phyloP scores from a whole-genome alignment of 2,888 invertebrate species.

The Netelia fuscicornis region DNA sequence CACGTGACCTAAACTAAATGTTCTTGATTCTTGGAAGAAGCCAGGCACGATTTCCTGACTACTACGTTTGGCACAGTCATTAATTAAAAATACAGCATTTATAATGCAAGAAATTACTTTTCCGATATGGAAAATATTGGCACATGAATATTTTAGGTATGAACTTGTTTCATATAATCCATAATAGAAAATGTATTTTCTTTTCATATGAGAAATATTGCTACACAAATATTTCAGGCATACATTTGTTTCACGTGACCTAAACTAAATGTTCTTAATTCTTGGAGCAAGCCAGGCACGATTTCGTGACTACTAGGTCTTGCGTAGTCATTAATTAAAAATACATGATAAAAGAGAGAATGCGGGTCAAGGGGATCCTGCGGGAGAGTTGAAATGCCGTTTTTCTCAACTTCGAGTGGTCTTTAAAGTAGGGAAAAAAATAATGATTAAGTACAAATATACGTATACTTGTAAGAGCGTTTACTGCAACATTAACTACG shows the following conservation, averaged over 20 bases:
- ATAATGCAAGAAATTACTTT: too few relatives aligned
- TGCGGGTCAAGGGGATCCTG: slow-evolving; percentile 13
- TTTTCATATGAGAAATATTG: too few relatives aligned
- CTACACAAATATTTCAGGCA: too few relatives aligned
- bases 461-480: slow-evolving; percentile 7
- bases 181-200: too few relatives aligned
- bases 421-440: slow-evolving; percentile 10
- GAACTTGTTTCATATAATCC: too few relatives aligned
- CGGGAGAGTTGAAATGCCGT: slow-evolving; percentile 15
- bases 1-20: not conserved
- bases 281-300: not conserved
- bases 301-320: slow-evolving; percentile 39
- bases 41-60: slow-evolving; percentile 12
- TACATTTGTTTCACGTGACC: too few relatives aligned
- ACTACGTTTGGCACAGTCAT: slow-evolving; percentile 37
- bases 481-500: slow-evolving; percentile 6
- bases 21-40: not conserved
- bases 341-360: slow-evolving; percentile 39
- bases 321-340: slow-evolving; percentile 42
- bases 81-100: slow-evolving; percentile 34
- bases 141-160: too few relatives aligned
- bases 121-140: too few relatives aligned
- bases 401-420: slow-evolving; percentile 6
- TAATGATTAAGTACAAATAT: slow-evolving; percentile 6
- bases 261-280: not conserved